Conservation (phyloP, 2,888 invertebrate species). For the Lycophotia porphyrea region DNA sequence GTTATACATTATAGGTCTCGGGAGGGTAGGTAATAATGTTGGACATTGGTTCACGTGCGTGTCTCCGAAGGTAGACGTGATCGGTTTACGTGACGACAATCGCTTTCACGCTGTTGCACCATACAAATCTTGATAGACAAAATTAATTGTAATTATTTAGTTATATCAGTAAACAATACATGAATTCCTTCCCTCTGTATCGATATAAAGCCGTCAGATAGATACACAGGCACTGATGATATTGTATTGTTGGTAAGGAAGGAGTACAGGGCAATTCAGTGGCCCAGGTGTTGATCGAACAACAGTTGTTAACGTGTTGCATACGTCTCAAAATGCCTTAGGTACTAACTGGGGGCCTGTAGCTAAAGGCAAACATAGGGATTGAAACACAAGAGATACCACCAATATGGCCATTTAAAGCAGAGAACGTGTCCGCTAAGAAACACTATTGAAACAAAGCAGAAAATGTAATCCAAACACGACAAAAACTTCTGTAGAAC, state of each 20-base stretch:
- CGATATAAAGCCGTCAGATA: no score
- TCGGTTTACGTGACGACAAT: constrained; percentile 50
- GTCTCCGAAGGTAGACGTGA: constrained; percentile 68
- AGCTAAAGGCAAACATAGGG: not conserved
- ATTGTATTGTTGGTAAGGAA: no score
- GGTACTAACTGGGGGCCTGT: no score
- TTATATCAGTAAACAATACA: no score
- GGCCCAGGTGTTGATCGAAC: not conserved
- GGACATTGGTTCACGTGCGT: no score
- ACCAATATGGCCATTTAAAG: not conserved
- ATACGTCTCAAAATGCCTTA: no score
- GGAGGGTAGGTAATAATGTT: constrained; percentile 67
- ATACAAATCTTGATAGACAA: no score
- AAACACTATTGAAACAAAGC: not conserved
- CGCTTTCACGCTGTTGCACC: not conserved
- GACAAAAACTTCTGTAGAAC: not conserved
- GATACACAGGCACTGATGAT: no score
- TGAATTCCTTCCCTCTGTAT: no score
- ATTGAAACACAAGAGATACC: not conserved
- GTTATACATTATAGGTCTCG: no score
- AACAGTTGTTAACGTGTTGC: not conserved
- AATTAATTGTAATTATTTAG: no score
- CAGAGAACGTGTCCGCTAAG: not conserved
- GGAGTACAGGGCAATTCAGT: no score
- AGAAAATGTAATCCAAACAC: not conserved